phyloP scores from a whole-genome alignment of 1,140 invertebrate genomes.

The Dryas iulia region DNA sequence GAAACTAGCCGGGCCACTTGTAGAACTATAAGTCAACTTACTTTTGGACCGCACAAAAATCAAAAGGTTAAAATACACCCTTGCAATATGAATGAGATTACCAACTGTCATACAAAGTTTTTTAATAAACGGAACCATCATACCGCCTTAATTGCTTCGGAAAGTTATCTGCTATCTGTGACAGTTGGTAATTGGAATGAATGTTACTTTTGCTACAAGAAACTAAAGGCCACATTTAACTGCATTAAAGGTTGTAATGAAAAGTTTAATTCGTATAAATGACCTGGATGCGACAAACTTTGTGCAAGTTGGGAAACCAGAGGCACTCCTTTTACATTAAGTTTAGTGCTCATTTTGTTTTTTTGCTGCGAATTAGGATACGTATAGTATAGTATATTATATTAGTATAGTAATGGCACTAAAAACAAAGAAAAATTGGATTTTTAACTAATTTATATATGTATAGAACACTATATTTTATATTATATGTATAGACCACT shows the following conservation, averaged over 20 bases:
- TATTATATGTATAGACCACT: no score
- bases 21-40: not conserved
- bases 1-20: no score
- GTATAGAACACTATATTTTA: no score
- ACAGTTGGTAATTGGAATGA: not conserved
- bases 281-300: not conserved
- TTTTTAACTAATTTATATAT: no score
- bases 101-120: not conserved
- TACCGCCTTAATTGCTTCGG: not conserved
- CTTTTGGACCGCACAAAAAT: not conserved
- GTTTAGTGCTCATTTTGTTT: not conserved
- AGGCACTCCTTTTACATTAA: not conserved
- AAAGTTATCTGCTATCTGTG: slow-evolving; percentile 1
- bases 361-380: no score
- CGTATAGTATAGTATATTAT: no score
- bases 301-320: not conserved
- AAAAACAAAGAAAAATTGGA: no score
- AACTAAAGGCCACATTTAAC: not conserved
- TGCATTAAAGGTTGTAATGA: not conserved
- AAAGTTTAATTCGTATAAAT: not conserved
- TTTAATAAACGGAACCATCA: not conserved
- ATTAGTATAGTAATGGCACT: no score
- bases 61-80: not conserved
- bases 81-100: not conserved
- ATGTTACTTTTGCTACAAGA: not conserved